A percentile compares a stretch with the other conserved stretches of the same genome.
Evolutionary conservation across 2,797 vertebrate genomes (phyloP).

Genomic region (Acanthiza pusilla): DNA sequence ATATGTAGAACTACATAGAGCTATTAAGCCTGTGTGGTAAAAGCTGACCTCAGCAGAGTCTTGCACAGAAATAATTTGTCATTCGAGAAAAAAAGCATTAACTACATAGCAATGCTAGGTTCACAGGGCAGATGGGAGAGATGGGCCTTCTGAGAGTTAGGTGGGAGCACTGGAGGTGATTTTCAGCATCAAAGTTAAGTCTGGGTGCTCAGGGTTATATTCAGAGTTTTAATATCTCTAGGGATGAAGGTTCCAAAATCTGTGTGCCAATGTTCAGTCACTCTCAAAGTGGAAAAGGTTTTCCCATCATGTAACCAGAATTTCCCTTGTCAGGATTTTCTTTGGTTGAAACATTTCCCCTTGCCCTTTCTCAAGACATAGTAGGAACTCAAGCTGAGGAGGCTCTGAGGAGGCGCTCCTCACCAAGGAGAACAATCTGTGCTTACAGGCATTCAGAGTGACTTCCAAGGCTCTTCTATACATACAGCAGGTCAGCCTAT

Average conservation of each 20-base stretch:
- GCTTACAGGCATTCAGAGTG: background rate
- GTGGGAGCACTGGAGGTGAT: background rate
- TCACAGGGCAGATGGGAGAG: background rate
- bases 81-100: background rate
- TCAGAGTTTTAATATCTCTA: background rate
- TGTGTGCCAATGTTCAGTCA: background rate
- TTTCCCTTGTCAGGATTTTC: background rate
- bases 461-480: background rate
- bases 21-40: background rate
- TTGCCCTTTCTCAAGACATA: background rate
- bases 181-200: background rate
- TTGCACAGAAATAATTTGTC: background rate
- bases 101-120: background rate
- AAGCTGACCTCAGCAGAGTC: background rate
- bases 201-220: background rate
- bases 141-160: background rate
- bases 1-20: background rate
- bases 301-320: background rate
- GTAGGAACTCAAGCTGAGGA: background rate
- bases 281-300: background rate
- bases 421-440: background rate
- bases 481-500: background rate
- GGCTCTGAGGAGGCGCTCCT: background rate
- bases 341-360: background rate
- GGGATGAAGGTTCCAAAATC: background rate